A percentile compares a stretch with the other conserved stretches of the same genome.
Evolutionary conservation across 1,140 invertebrate species (phyloP).

Genomic region (Rhopalosiphum maidis): DNA sequence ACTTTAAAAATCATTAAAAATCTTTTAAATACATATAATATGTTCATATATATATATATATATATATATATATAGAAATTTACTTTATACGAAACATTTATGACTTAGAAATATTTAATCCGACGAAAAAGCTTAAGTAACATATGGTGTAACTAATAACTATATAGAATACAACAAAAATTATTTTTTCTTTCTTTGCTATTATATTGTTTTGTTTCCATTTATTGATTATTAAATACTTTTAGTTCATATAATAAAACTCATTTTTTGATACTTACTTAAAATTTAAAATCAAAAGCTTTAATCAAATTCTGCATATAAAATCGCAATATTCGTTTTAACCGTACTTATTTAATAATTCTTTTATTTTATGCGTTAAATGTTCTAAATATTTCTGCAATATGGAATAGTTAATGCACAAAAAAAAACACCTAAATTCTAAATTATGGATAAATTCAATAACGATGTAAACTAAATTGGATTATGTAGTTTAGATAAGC

Average conservation of each 20-base stretch:
- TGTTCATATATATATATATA: not conserved
- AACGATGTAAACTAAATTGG: conserved; percentile 23
- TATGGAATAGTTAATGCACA: not conserved
- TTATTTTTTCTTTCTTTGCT: not conserved
- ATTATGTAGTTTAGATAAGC: not conserved
- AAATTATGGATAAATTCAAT: not conserved
- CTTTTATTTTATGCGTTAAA: not conserved
- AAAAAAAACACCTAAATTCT: not conserved
- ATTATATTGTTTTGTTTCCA: not conserved
- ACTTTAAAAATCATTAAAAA: not conserved
- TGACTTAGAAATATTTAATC: not conserved
- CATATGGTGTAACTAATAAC: not conserved
- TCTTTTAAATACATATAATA: not conserved
- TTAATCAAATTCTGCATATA: not conserved
- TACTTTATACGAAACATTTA: not conserved
- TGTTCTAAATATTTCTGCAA: not conserved
- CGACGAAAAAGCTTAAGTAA: not conserved
- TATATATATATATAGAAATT: not conserved
- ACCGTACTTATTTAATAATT: not conserved
- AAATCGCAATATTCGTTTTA: not conserved
- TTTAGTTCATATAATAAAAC: not conserved
- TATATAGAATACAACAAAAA: not conserved
- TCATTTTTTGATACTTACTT: not conserved
- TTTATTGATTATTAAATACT: not conserved
- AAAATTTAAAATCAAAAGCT: not conserved